Conservation (phyloP, 2,797 vertebrate genomes). For the Sphenopsis melanotis region DNA sequence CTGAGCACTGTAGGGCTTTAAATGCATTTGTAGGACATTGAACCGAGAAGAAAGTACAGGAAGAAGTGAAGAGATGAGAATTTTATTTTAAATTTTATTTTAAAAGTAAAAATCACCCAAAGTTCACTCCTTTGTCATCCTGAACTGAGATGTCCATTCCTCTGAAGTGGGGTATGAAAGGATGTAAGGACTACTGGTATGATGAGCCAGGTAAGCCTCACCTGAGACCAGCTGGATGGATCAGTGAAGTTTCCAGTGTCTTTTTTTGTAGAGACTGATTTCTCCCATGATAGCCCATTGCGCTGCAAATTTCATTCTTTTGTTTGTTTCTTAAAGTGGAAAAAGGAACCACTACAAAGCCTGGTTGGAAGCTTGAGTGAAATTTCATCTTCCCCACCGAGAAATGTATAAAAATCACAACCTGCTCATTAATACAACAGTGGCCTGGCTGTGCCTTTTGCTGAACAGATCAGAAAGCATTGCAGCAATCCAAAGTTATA, state of each 20-base stretch:
- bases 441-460: not conserved
- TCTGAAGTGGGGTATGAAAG: not conserved
- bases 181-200: not conserved
- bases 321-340: not conserved
- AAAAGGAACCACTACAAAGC: not conserved
- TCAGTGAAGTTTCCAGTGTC: not conserved
- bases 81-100: not conserved
- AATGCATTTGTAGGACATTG: not conserved
- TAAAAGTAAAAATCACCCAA: not conserved
- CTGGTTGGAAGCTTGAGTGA: not conserved
- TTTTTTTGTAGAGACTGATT: not conserved
- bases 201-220: not conserved
- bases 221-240: not conserved
- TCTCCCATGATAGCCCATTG: not conserved
- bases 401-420: not conserved
- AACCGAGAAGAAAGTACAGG: not conserved
- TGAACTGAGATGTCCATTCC: not conserved
- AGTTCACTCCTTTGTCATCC: not conserved
- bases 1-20: not conserved
- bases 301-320: not conserved
- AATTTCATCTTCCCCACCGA: not conserved
- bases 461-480: not conserved
- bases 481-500: not conserved
- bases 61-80: not conserved
- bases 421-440: not conserved